Percentiles rank a stretch among this genome's conserved stretches.
Conservation (phyloP, 2,888 invertebrate species). For the Ariolimax columbianus region DNA sequence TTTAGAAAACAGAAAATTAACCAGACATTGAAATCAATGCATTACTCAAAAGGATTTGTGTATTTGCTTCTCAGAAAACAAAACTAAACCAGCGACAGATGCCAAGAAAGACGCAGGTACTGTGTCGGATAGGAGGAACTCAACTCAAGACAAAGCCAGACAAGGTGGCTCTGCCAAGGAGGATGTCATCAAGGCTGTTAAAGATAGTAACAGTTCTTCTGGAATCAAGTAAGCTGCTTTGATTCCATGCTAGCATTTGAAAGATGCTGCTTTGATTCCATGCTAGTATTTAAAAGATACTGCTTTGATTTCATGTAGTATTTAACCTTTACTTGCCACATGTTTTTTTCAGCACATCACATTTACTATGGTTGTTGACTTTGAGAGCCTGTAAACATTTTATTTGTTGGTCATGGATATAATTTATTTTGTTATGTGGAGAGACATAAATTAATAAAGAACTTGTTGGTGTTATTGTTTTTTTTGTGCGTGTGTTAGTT, state of each 20-base stretch:
- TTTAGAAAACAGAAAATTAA: too few relatives aligned
- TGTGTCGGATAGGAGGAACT: not conserved
- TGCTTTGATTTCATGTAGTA: too few relatives aligned
- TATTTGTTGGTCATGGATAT: too few relatives aligned
- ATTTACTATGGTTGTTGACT: too few relatives aligned
- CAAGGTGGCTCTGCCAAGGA: not conserved
- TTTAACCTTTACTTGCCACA: too few relatives aligned
- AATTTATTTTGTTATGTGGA: too few relatives aligned
- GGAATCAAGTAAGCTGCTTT: slow-evolving; percentile 6
- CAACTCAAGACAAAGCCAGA: not conserved
- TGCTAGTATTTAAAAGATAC: not conserved
- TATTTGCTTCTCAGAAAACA: not conserved
- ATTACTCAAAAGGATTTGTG: not conserved
- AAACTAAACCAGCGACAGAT: slow-evolving; percentile 12
- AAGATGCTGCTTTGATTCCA: not conserved
- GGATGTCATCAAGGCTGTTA: not conserved
- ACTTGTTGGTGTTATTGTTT: too few relatives aligned
- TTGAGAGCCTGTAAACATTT: too few relatives aligned
- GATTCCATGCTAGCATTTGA: not conserved
- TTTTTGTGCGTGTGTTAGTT: too few relatives aligned
- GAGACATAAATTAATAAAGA: too few relatives aligned
- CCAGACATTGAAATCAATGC: too few relatives aligned
- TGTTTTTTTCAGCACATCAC: too few relatives aligned
- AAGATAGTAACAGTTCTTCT: not conserved
- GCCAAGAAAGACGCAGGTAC: not conserved